Evolutionary conservation across 2,113 vertebrate species (phyloP).

Genomic region (Orthonyx spaldingii): DNA sequence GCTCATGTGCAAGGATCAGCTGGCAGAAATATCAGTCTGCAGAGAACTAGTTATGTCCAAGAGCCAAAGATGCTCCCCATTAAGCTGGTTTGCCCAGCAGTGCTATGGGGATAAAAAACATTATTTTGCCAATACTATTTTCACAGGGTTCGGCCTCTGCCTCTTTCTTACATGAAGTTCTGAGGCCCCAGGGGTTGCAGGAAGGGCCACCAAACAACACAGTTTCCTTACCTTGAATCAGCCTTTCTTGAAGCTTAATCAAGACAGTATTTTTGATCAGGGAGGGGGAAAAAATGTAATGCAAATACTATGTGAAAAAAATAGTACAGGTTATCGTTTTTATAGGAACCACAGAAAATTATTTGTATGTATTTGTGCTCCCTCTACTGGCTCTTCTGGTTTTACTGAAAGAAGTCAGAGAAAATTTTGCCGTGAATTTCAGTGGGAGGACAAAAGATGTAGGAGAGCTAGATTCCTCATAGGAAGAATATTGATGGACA

Average conservation of each 20-base stretch:
- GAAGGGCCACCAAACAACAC: not conserved
- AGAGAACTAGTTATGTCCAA: not conserved
- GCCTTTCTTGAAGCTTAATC: not conserved
- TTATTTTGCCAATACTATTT: not conserved
- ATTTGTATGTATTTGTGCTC: conserved; percentile 42
- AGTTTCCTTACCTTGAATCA: not conserved
- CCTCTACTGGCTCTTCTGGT: conserved; percentile 41
- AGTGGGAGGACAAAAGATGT: not conserved
- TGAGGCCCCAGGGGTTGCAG: not conserved
- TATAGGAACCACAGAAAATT: not conserved
- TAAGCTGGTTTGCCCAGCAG: not conserved
- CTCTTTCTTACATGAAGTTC: not conserved
- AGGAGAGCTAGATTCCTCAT: not conserved
- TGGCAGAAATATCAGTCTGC: not conserved
- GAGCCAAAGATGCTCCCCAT: not conserved
- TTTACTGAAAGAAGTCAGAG: not conserved
- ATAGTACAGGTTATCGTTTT: not conserved
- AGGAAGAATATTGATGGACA: not conserved
- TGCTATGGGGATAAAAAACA: not conserved
- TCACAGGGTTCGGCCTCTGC: not conserved
- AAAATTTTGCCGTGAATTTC: not conserved
- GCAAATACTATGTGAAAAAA: not conserved
- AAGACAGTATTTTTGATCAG: not conserved
- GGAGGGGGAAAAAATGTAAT: not conserved
- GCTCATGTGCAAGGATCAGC: fast-evolving